A percentile compares a stretch with the other conserved stretches of the same genome.
Conservation (phyloP, 2,888 invertebrate genomes). For the Tipula lateralis region DNA sequence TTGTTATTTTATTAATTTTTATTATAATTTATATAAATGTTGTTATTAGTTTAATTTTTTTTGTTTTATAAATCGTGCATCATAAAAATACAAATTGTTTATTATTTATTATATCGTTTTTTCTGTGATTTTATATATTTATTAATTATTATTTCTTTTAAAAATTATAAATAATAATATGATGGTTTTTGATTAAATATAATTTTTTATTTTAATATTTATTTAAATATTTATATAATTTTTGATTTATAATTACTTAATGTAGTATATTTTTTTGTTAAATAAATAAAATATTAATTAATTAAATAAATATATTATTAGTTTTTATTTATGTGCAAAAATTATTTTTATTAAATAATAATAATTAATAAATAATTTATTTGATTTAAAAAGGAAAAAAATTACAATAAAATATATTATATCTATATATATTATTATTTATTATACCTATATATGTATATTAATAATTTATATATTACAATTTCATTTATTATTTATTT, state of each 20-base stretch:
- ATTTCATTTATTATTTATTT: background rate
- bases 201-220: background rate
- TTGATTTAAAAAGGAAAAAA: background rate
- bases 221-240: background rate
- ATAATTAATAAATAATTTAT: background rate
- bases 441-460: background rate
- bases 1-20: background rate
- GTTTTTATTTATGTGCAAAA: background rate
- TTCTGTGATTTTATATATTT: background rate
- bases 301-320: background rate
- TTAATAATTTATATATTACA: background rate
- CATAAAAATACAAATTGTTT: background rate
- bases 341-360: background rate
- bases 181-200: background rate
- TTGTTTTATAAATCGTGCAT: background rate
- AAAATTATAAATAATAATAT: slow-evolving; percentile 7
- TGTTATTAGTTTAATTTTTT: background rate
- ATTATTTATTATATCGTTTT: background rate
- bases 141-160: background rate
- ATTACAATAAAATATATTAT: background rate
- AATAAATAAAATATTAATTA: slow-evolving; percentile 19
- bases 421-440: background rate
- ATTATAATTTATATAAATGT: background rate
- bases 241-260: background rate
- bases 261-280: background rate